Evolutionary conservation across 2,888 invertebrate species (phyloP).

Genomic region (Salpingus planirostris): DNA sequence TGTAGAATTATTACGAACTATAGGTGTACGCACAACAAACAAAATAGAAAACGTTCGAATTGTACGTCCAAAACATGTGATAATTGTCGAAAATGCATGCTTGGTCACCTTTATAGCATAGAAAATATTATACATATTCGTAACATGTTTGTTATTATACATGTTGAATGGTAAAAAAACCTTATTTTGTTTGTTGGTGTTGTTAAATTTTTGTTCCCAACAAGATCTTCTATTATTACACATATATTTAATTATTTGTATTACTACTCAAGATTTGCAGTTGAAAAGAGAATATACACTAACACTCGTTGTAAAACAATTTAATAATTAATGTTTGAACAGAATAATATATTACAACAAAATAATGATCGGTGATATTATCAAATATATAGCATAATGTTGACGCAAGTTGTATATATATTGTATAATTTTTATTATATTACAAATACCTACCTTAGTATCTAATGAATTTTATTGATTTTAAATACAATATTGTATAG

Average conservation of each 20-base stretch:
- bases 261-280: conserved; percentile 10
- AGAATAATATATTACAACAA: conserved; percentile 8
- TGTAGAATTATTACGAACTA: conserved; percentile 13
- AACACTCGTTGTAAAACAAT: conserved; percentile 14
- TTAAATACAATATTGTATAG: conserved; percentile 33
- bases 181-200: conserved; percentile 21
- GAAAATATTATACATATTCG: conserved; percentile 11
- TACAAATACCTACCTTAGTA: conserved; percentile 28
- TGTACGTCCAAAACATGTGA: conserved; percentile 30
- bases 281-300: conserved; percentile 8
- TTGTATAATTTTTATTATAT: conserved; percentile 29
- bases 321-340: conserved; percentile 9
- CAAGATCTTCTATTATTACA: conserved; percentile 5
- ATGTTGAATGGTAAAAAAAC: conserved; percentile 19
- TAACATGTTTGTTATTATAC: conserved; percentile 21
- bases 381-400: conserved; percentile 23
- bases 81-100: conserved; percentile 27
- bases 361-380: conserved; percentile 27
- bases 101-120: conserved; percentile 22
- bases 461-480: conserved; percentile 30
- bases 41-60: conserved; percentile 20
- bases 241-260: conserved; percentile 6
- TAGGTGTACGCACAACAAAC: conserved; percentile 29
- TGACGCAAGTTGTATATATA: conserved; percentile 29
- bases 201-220: conserved; percentile 5